Percentiles rank a stretch among this genome's conserved stretches.
phyloP scores from a whole-genome alignment of 2,888 invertebrate genomes.

The Elegia similella region DNA sequence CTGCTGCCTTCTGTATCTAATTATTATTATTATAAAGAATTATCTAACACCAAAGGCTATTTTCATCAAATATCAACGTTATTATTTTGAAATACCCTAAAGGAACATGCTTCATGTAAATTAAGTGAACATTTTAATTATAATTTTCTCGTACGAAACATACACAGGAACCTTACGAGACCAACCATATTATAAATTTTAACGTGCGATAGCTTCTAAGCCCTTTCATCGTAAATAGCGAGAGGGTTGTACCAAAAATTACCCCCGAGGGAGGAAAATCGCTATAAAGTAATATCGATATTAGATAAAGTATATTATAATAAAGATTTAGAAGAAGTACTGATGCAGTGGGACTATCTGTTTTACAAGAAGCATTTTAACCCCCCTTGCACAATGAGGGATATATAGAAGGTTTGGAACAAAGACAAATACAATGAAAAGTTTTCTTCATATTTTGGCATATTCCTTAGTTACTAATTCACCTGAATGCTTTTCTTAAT shows the following conservation, averaged over 20 bases:
- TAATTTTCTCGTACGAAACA: conserved; percentile 20
- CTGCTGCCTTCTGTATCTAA: too few species aligned
- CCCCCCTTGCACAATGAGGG: too few species aligned
- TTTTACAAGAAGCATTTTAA: conserved; percentile 3
- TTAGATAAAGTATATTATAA: conserved; percentile 48
- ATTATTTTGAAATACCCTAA: not conserved
- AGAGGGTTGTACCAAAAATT: conserved; percentile 57
- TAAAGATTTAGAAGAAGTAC: conserved; percentile 56
- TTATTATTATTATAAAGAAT: too few species aligned
- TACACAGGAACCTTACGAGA: conserved; percentile 20
- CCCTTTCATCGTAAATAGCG: conserved; percentile 57
- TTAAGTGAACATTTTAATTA: conserved; percentile 3
- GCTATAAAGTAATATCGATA: conserved; percentile 56
- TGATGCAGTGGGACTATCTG: conserved; percentile 37
- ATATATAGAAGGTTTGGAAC: too few species aligned
- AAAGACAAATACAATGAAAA: too few species aligned
- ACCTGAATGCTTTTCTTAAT: too few species aligned
- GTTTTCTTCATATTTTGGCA: too few species aligned
- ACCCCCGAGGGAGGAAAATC: conserved; percentile 49
- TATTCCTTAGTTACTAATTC: too few species aligned
- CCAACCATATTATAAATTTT: conserved; percentile 51
- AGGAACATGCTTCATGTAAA: not conserved
- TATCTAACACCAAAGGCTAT: too few species aligned
- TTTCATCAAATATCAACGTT: too few species aligned
- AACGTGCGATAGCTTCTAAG: conserved; percentile 62